Base-by-base conservation (phyloP, 2,888 invertebrate species). In the Agelastica alni region DNA sequence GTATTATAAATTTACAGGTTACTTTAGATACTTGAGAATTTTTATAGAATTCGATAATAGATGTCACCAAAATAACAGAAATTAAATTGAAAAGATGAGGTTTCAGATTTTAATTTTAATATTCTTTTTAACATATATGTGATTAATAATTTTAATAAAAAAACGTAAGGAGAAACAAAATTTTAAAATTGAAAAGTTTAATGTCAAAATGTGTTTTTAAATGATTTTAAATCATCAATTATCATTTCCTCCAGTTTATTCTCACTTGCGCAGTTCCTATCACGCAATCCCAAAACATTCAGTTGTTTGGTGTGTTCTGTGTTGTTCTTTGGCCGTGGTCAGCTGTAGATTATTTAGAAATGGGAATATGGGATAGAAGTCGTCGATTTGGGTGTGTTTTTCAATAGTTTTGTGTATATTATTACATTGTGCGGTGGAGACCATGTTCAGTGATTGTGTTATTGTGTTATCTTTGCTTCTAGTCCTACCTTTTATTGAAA, bases 401-500 rank as follows among this genome's bases (percentile, higher is more conserved):
- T 53, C 42, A 49, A 53, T 55, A 55, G 54, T 55, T 48, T 57
- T 48, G 54, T 55, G 52, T 36, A 34, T 13, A 56, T 51, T 53
- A 43, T 51, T 22, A 22, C n/a, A 42, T 31, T 22, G 52, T 57
- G 53, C 52, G 44, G 20, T 12, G 17, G 44, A 55, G 49, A 68
- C 65, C 59, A 68, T 68, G 68, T 65, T 67, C 46, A 66, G 67
- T 66, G 67, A 67, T 57, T 68, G 63, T 66, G 66, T 65, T 61
- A 85, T 85, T 78, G 82, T 84, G 77, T 79, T 84, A 73, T 84
- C 85, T 79, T 79, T 86, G 77, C 81, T 86, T 74, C 80, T 85
- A 73, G 81, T 85, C 74, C 81, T 85, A 73, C 85, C 86, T 69
- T 83, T 84, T 77, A 85, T 85, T 75, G 85, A 85, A 79, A 86